Evolutionary conservation across 2,113 vertebrate species (phyloP).

Genomic region (Aphyosemion australe): DNA sequence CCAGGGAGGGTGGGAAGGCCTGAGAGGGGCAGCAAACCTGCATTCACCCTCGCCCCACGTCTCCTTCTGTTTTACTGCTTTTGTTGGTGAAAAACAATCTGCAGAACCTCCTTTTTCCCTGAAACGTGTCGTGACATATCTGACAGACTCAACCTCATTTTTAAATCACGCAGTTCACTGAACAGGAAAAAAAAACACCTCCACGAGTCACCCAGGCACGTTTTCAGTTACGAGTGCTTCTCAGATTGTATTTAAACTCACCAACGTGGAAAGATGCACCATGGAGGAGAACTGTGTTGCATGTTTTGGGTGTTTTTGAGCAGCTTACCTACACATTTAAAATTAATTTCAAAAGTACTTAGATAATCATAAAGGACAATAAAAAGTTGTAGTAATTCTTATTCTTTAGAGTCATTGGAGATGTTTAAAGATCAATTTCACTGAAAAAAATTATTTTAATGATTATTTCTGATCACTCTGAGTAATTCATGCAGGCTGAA

Average conservation of each 20-base stretch:
- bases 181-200: conserved; percentile 22
- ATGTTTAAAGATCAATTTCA: no score
- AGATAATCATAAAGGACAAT: background rate
- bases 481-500: no score
- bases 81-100: conserved; percentile 49
- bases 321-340: no score
- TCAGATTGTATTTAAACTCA: no score
- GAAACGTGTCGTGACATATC: conserved; percentile 34
- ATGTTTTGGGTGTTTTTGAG: no score
- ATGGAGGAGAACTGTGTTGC: background rate
- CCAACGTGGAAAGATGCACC: background rate
- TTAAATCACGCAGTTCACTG: conserved; percentile 38
- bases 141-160: conserved; percentile 28
- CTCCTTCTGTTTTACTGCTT: conserved; percentile 56
- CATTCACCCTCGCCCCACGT: conserved; percentile 62
- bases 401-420: no score
- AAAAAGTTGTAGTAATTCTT: no score
- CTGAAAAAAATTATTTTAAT: no score
- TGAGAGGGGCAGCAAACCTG: conserved; percentile 41
- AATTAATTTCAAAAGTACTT: no score
- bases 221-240: no score
- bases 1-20: conserved; percentile 52
- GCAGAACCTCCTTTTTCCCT: conserved; percentile 36
- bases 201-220: no score
- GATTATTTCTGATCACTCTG: no score